Base-by-base conservation (phyloP, 2,797 vertebrate genomes). In the Xerus rutilus region DNA sequence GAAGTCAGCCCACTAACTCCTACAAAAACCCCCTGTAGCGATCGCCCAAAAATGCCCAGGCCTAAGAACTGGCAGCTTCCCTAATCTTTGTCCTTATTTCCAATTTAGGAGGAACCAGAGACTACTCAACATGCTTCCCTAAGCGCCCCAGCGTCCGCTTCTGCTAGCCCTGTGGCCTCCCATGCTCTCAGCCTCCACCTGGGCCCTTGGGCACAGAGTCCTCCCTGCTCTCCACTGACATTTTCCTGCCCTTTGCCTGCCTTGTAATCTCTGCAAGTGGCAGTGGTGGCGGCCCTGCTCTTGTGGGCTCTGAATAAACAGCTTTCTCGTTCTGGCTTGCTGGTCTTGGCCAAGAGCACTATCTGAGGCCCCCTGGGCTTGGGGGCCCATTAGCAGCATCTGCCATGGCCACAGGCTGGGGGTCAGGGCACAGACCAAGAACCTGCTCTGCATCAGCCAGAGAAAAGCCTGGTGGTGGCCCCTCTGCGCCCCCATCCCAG, bases 101-200 rank as follows among this genome's bases (percentile, higher is more conserved):
- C 89, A 15, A 35, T 7, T 4, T 11, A 20, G 14, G 13, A 49
- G 70, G 9, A 25, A 35, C 30, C 64, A 13, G 23, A 57, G 74
- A 73, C 67, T 39, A 12, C 5, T 8, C 14, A 25, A 7, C 1
- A 0, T 0, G 0, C 1, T 0, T 15, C 83, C 39, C 49, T 14
- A 0, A 2, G 21, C 8, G 0, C 11, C 64, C 15, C 0, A 12
- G 52, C 54, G 5, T 5, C 59, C 0, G 1, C 85, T 7, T 17
- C 52, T 1, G 17, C 9, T 0, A 25, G 62, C 73, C 13, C 11
- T 15, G 45, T 32, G 5, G 45, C 64, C 17, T 30, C 18, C 43
- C 62, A 39, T 20, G 3, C 64, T 39, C 13, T 2, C 64, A 52
- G 65, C 64, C 64, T 28, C 47, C 65, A 28, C 30, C 83, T 65